phyloP scores from a whole-genome alignment of 2,113 vertebrate species.

The Sylvilagus bachmani region DNA sequence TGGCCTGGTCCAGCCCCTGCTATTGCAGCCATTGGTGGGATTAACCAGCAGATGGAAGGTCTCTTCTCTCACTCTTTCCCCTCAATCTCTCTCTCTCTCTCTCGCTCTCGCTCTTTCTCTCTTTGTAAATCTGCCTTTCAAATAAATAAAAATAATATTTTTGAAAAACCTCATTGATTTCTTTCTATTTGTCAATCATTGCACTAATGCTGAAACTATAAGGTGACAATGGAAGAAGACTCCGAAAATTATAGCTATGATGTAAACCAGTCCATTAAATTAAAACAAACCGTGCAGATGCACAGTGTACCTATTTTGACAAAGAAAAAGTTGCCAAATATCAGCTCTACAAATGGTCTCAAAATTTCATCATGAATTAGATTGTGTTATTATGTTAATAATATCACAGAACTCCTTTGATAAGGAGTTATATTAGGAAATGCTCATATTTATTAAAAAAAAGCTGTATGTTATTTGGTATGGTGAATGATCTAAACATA shows the following conservation, averaged over 20 bases:
- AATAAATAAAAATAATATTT: neutral
- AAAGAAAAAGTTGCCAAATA: neutral
- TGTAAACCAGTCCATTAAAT: slow-evolving; percentile 27
- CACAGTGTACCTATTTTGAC: neutral
- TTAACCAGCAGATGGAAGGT: too few species aligned
- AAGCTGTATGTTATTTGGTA: neutral
- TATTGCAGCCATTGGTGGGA: too few species aligned
- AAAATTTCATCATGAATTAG: neutral
- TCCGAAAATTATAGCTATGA: neutral
- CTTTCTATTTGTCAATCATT: slow-evolving; percentile 1
- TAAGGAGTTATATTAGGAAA: neutral
- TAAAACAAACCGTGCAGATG: neutral
- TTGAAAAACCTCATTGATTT: slow-evolving; percentile 6
- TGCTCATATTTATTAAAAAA: neutral
- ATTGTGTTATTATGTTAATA: neutral
- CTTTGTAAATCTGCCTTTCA: too few species aligned
- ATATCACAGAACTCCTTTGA: neutral
- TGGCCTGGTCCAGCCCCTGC: too few species aligned
- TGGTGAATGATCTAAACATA: neutral
- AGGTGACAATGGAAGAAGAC: neutral
- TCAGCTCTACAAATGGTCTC: neutral
- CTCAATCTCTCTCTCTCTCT: too few species aligned
- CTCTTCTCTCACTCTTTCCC: too few species aligned
- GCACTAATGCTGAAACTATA: neutral
- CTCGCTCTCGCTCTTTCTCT: too few species aligned